phyloP scores from a whole-genome alignment of 2,113 vertebrate genomes.

The Terrapene triunguis region DNA sequence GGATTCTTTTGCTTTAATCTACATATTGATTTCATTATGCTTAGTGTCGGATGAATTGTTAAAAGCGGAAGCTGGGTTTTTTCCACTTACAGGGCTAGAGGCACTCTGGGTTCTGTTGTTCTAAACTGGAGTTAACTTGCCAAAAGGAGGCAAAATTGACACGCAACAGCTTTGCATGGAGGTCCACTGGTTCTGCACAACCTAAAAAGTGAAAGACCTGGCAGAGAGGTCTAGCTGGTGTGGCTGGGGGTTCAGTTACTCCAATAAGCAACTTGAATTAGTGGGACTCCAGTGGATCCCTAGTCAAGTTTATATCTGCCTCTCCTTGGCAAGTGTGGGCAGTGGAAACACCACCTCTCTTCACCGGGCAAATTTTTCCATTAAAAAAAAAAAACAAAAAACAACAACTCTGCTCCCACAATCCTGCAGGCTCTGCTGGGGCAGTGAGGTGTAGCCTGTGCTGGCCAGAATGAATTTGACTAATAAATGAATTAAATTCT shows the following conservation, averaged over 20 bases:
- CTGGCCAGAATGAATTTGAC: neutral
- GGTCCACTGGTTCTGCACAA: neutral
- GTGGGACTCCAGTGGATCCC: neutral
- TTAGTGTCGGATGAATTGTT: neutral
- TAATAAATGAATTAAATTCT: neutral
- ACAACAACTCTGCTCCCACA: neutral
- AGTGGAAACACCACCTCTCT: neutral
- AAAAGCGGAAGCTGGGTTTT: neutral
- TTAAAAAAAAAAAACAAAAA: too few species aligned
- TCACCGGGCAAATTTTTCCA: neutral
- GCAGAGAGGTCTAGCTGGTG: neutral
- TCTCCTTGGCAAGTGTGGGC: neutral
- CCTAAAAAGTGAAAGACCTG: neutral
- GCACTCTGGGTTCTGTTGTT: conserved; percentile 13
- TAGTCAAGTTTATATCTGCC: neutral
- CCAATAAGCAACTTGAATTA: neutral
- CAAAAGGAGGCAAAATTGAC: neutral
- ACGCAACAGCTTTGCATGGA: neutral
- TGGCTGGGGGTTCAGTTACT: neutral
- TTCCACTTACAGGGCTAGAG: conserved; percentile 2
- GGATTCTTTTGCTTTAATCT: neutral
- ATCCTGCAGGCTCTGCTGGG: neutral
- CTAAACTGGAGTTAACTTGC: neutral
- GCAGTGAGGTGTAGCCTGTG: neutral
- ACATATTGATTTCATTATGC: neutral